These are phyloP conservation scores for Meloidogyne chitwoodi DNA, from an alignment of 1,140 invertebrate genomes.

Conservation along the genomic window DNA sequence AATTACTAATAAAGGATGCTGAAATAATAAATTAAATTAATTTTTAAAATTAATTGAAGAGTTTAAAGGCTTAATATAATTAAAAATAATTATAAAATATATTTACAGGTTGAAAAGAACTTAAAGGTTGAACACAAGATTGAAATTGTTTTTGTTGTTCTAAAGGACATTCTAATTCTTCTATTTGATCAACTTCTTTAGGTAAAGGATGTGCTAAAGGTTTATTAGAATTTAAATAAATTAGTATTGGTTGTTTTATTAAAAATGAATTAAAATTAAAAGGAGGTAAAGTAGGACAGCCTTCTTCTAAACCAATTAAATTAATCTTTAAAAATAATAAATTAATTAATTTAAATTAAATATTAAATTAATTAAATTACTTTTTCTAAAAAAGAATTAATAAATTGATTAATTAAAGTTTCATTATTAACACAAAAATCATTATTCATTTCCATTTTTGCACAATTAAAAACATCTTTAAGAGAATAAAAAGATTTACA, in stretches of 20 bases:
- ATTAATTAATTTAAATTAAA: neutral
- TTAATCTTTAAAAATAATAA: constrained; percentile 44
- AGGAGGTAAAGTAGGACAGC: constrained; percentile 49
- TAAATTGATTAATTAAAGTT: neutral
- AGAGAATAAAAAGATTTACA: constrained; percentile 57
- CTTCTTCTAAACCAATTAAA: constrained; percentile 51
- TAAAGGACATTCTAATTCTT: constrained; percentile 27
- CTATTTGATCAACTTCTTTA: neutral
- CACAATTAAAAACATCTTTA: constrained; percentile 48
- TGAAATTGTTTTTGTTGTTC: constrained; percentile 48
- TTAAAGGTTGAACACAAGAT: constrained; percentile 50
- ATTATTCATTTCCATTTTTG: constrained; percentile 40
- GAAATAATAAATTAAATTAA: neutral
- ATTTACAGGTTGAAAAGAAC: constrained; percentile 47
- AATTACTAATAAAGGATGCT: constrained; percentile 54
- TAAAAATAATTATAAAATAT: neutral
- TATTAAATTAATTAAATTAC: neutral
- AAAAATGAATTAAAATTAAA: constrained; percentile 48
- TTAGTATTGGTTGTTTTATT: neutral
- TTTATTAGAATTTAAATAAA: neutral
- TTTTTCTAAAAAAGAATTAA: neutral
- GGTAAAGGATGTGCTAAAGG: constrained; percentile 41
- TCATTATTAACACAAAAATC: constrained; percentile 33
- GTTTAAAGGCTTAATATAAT: no score
- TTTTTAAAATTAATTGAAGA: neutral